phyloP scores from a whole-genome alignment of 2,888 invertebrate species.

The Dascillus cervinus region DNA sequence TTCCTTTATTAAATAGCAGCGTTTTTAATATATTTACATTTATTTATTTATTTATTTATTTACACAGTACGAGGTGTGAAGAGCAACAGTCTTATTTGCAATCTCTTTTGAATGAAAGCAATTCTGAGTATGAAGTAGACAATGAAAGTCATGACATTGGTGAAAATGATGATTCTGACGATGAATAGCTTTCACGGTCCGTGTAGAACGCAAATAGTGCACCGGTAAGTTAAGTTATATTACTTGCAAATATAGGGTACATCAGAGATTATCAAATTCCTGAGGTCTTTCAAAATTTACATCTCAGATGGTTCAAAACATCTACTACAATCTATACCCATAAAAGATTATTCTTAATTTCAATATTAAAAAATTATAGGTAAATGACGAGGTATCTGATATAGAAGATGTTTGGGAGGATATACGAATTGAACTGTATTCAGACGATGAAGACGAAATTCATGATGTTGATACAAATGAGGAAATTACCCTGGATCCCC shows the following conservation, averaged over 20 bases:
- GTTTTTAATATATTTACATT: background rate
- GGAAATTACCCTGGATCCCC: too few relatives aligned
- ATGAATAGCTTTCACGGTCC: background rate
- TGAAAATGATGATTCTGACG: background rate
- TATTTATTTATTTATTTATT: too few relatives aligned
- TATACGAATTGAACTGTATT: too few relatives aligned
- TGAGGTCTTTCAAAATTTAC: too few relatives aligned
- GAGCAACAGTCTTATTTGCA: background rate
- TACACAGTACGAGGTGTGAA: background rate
- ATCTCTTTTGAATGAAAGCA: background rate
- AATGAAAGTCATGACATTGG: background rate
- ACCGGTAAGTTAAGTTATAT: background rate
- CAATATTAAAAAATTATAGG: background rate
- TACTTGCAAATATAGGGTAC: too few relatives aligned
- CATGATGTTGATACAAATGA: constrained; percentile 1
- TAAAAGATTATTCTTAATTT: background rate
- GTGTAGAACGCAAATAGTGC: background rate
- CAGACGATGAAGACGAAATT: constrained; percentile 2
- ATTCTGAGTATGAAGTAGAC: background rate
- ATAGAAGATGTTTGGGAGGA: constrained; percentile 1
- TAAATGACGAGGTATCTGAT: constrained; percentile 1
- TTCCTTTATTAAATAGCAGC: background rate
- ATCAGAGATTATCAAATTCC: too few relatives aligned
- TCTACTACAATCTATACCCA: background rate
- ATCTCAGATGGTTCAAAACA: background rate